Conservation (phyloP, 2,888 invertebrate genomes). For the Glaucopsyche alexis region DNA sequence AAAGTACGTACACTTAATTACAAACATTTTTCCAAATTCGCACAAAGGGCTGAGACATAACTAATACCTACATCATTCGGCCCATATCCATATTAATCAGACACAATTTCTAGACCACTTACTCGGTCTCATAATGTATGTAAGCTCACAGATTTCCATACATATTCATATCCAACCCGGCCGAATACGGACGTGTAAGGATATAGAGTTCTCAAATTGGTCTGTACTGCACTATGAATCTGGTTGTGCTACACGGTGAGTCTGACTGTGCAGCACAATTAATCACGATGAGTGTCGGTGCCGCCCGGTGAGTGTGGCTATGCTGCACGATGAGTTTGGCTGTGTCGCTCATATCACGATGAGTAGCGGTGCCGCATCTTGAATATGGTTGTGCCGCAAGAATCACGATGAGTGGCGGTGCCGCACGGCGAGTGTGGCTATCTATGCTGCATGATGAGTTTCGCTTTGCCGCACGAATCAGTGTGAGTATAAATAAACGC, state of each 20-base stretch:
- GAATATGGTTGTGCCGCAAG: too few relatives aligned
- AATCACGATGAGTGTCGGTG: neutral
- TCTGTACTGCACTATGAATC: neutral
- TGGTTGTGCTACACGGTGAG: neutral
- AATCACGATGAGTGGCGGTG: too few relatives aligned
- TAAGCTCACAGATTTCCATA: slow-evolving; percentile 3
- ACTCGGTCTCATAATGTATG: neutral
- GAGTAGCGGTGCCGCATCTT: neutral
- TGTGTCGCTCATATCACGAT: neutral
- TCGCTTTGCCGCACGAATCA: too few relatives aligned
- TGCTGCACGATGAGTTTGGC: neutral
- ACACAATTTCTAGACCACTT: neutral
- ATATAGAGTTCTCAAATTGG: neutral
- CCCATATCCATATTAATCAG: neutral
- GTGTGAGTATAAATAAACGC: too few relatives aligned
- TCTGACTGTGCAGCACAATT: neutral
- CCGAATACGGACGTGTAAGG: neutral
- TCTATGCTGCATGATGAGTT: too few relatives aligned
- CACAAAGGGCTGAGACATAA: neutral
- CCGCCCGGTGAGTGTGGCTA: neutral
- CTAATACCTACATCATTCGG: neutral
- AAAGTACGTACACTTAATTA: neutral
- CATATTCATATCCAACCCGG: neutral
- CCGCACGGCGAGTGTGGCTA: too few relatives aligned
- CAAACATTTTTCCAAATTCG: neutral